Evolutionary conservation across 2,113 vertebrate species (phyloP), one percentile per base, ranked within the genome.

Genomic region (Corythaeola cristata): DNA sequence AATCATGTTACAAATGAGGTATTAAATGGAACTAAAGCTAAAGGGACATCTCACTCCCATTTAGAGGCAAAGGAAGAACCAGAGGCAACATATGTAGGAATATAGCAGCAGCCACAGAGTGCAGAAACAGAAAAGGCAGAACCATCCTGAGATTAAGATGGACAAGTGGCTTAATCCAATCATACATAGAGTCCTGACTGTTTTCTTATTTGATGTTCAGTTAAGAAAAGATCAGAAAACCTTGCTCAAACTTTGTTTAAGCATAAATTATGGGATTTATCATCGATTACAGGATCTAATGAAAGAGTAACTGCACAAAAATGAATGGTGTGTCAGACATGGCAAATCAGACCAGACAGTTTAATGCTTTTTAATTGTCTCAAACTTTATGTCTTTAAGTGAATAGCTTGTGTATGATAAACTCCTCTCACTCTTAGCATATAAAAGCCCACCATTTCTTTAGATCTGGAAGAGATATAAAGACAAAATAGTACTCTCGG

Each of bases 131-230:
- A 58, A 78, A 60, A 12, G 11, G 33, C 21, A 52, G 23, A 10
- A 56, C 20, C 6, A 45, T 39, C 21, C 27, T 3, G 4, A 73
- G 22, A 41, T 76, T 47, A 49, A 45, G 14, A 56, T 1, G 7
- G 28, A 39, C 20, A 68, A 60, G 32, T 5, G 39, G 24, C 27
- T 81, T 76, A 73, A 73, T 45, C 9, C 17, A 41, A 33, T 32
- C 45, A 50, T 2, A 0, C 6, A 33, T 11, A 64, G 21, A 13
- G 24, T 66, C 12, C 9, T 89, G 0, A 0, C 24, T 73, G 3
- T 17, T 86, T 73, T 68, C 6, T 83, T 56, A 27, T 73, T 45
- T 56, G 35, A 69, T 41, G 4, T 45, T 55, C 52, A 71, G 16
- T 32, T 71, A 41, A 4, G 22, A 84, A 81, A 87, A 89, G 11